Conservation (phyloP, 1,140 invertebrate species). For the Harpegnathos saltator region DNA sequence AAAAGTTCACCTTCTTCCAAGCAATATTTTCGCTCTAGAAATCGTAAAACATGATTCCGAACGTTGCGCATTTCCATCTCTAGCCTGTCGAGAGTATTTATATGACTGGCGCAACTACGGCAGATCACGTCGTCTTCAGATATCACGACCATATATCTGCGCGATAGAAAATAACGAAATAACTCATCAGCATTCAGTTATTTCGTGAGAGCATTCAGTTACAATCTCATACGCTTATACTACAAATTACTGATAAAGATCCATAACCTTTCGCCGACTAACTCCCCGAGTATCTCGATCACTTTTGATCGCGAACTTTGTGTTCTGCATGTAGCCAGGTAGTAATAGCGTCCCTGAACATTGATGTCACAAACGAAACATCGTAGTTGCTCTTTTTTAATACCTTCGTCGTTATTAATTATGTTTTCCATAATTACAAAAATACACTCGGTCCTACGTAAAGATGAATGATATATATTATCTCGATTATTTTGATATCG, state of each 20-base stretch:
- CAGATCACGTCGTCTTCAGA: conserved; percentile 85
- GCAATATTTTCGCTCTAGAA: conserved; percentile 82
- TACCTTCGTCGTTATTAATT: not conserved
- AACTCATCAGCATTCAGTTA: not conserved
- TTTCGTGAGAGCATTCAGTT: not conserved
- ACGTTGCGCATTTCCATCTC: conserved; percentile 79
- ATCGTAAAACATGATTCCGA: conserved; percentile 76
- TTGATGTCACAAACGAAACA: conserved; percentile 83
- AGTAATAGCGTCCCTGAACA: conserved; percentile 78
- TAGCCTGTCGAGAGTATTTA: conserved; percentile 82
- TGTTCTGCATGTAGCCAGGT: conserved; percentile 81
- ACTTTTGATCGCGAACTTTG: conserved; percentile 79
- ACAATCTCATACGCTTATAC: no score
- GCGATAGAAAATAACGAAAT: conserved; percentile 49
- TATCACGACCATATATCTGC: conserved; percentile 84
- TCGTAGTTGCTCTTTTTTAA: conserved; percentile 30
- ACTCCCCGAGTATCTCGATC: conserved; percentile 83
- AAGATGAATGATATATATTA: no score
- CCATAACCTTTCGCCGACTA: conserved; percentile 83
- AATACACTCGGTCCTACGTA: no score
- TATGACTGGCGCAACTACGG: conserved; percentile 81
- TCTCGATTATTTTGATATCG: no score
- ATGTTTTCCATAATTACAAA: not conserved
- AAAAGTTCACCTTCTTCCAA: conserved; percentile 80
- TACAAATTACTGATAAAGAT: conserved; percentile 29